Base-by-base conservation (phyloP, 35 echinoderm and acorn worm genomes). In the Anneissia japonica region DNA sequence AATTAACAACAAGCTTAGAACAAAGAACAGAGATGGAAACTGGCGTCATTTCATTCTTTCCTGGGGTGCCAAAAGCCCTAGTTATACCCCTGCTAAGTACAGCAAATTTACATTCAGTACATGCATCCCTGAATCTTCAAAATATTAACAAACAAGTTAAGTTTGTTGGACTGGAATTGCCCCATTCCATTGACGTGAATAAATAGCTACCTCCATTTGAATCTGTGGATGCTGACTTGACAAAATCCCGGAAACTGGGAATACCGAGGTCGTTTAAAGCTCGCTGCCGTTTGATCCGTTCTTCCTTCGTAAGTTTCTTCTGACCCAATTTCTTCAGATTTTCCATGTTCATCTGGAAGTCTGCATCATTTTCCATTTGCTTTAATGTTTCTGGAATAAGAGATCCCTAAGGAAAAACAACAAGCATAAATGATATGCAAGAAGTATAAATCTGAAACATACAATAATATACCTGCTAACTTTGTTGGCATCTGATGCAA, bases 301-400 rank as follows among this genome's bases (percentile, higher is more conserved):
- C 94, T 38, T 97, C 94, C 46, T 81, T 89, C 0, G 94, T 97
- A 34, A 97, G 94, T 56, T 90, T 83, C 29, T 84, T 84, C 79
- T 97, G 94, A 17, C 94, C 94, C 35, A 92, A 43, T 55, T 97
- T 89, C 46, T 84, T 85, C 32, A 97, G 79, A 34, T 97, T 92
- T 75, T 72, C 77, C 29, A 87, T 83, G 23, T 87, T 97, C 32
- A 90, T 74, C 39, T 97, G 46, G 34, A 97, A 97, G 16, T 97
- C 94, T 78, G 92, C 74, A 74, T 97, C 89, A 7, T 75, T 73
- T 38, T 97, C 90, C 94, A 97, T 97, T 73, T 97, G 86, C 41
- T 86, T 89, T 32, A 97, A 87, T 23, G 94, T 97, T 37, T 97
- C 90, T 45, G 94, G 94, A 64, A 97, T 97, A 19, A 97, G 84